A percentile compares a stretch with the other conserved stretches of the same genome.
phyloP scores from a whole-genome alignment of 2,888 invertebrate species.

The Drosophila affinis region DNA sequence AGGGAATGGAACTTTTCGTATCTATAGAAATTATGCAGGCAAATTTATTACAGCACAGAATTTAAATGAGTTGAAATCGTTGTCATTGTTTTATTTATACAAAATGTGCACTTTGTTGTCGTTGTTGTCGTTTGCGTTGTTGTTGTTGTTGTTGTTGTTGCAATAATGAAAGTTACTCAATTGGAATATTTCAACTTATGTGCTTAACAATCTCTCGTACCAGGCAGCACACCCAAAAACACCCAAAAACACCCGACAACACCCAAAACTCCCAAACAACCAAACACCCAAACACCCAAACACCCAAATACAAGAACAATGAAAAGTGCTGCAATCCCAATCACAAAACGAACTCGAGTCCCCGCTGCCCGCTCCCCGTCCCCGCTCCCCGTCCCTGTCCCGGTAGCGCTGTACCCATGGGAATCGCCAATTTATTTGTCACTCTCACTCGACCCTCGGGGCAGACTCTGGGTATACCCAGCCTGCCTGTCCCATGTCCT shows the following conservation, averaged over 20 bases:
- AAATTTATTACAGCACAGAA: conserved; percentile 74
- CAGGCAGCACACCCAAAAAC: conserved; percentile 16
- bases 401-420: conserved; percentile 58
- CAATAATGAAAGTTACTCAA: conserved; percentile 79
- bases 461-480: conserved; percentile 3
- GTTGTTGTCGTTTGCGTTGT: conserved; percentile 20
- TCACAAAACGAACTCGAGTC: conserved; percentile 1
- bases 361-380: conserved; percentile 1
- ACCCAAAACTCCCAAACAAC: no score
- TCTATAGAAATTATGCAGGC: conserved; percentile 72
- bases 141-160: conserved; percentile 48
- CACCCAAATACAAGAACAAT: conserved; percentile 50
- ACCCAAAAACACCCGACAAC: conserved; percentile 1
- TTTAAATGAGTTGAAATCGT: conserved; percentile 76
- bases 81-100: conserved; percentile 73
- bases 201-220: conserved; percentile 63
- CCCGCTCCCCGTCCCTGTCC: neutral
- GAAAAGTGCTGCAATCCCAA: conserved; percentile 61
- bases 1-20: conserved; percentile 19
- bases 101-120: conserved; percentile 61
- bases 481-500: conserved; percentile 34
- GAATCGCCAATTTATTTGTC: conserved; percentile 76
- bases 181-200: conserved; percentile 80
- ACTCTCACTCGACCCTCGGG: conserved; percentile 56
- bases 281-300: conserved; percentile 18